Base-by-base conservation (phyloP, 2,797 vertebrate genomes). In the Malurus splendens region DNA sequence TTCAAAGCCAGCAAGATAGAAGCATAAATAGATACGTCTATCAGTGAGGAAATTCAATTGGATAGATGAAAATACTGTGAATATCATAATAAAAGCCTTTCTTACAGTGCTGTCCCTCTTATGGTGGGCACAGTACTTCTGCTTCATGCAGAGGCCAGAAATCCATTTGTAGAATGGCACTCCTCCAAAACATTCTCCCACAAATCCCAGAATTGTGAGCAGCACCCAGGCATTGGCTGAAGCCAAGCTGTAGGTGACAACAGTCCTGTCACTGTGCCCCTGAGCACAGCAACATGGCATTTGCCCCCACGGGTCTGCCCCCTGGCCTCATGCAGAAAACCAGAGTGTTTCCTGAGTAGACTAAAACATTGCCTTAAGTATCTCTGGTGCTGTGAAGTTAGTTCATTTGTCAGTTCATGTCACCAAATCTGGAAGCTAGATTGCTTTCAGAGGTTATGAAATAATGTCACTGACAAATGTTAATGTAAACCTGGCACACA, bases 221-320 rank as follows among this genome's bases (percentile, higher is more conserved):
- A 68, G 41, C 55, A 59, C 27, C 42, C 19, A 47, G 54, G n/a
- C 8, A 2, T 38, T 1, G 1, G 33, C 45, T 4, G 8, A n/a
- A 30, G 45, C 3, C 0, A 9, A 84, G 33, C 27, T 8, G 1
- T n/a, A 56, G 57, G 36, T 88, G 71, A 71, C 38, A 74, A 55
- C 64, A 79, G 42, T 50, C 38, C 47, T 52, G 44, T 30, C 61
- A 76, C 27, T 0, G 0, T 9, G 3, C 3, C 7, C 17, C 42
- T 8, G 2, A 59, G 41, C 4, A 3, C 0, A 0, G 65, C 55
- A 39, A 33, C 8, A 10, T 44, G 23, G 44, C 3, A 1, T 71
- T 59, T 59, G 33, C 4, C 52, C 24, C 20, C 24, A 19, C 0
- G 0, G 10, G 10, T 80, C 73, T 67, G 51, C 6, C 17, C 4